A percentile compares a stretch with the other conserved stretches of the same genome.
phyloP scores from a whole-genome alignment of 2,888 invertebrate species.

The Achlya flavicornis region DNA sequence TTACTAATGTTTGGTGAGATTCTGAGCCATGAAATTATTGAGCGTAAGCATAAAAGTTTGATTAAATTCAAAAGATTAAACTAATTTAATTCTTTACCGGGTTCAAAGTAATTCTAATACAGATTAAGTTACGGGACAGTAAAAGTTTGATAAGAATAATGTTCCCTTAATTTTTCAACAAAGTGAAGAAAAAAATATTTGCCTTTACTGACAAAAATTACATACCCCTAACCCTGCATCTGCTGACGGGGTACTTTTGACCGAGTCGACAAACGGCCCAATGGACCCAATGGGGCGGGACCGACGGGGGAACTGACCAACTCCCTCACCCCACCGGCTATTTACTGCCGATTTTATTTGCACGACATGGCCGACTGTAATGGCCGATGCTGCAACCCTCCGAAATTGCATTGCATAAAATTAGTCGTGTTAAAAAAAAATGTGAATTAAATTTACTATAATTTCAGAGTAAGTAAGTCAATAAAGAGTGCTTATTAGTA shows the following conservation, averaged over 20 bases:
- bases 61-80: too few species aligned
- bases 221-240: constrained; percentile 28
- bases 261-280: constrained; percentile 37
- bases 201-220: not conserved
- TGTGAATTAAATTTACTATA: not conserved
- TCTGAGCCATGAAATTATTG: not conserved
- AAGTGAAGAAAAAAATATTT: not conserved
- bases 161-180: not conserved
- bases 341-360: constrained; percentile 73
- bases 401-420: not conserved
- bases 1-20: constrained; percentile 6
- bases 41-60: too few species aligned
- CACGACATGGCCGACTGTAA: constrained; percentile 61
- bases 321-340: constrained; percentile 60
- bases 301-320: constrained; percentile 70
- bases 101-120: too few species aligned
- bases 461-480: too few species aligned
- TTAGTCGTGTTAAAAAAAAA: not conserved
- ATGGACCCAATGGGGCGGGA: constrained; percentile 50
- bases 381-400: not conserved
- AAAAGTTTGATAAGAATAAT: not conserved
- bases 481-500: too few species aligned
- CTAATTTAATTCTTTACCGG: too few species aligned
- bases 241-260: constrained; percentile 32
- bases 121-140: too few species aligned